Evolutionary conservation across 2,113 vertebrate genomes (phyloP).

Genomic region (Actenoides lindsayi): DNA sequence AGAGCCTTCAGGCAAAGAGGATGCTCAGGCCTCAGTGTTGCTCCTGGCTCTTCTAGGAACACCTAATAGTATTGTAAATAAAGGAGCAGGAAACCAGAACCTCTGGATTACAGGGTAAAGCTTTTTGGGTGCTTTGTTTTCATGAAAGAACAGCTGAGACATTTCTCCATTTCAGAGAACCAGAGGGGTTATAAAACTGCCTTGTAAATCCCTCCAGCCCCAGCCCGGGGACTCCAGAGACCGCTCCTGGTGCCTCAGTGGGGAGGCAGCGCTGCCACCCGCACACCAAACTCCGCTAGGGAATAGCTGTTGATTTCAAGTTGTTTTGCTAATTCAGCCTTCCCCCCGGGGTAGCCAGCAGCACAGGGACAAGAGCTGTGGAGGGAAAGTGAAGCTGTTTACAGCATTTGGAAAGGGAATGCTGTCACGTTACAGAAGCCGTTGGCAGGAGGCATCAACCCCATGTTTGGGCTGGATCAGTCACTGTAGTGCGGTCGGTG

Average conservation of each 20-base stretch:
- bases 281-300: not conserved
- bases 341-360: not conserved
- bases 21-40: not conserved
- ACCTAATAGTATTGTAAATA: not conserved
- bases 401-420: not conserved
- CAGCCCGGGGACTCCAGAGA: not conserved
- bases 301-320: not conserved
- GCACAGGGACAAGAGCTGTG: not conserved
- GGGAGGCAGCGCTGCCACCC: not conserved
- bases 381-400: not conserved
- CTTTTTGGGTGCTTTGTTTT: not conserved
- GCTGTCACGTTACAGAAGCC: not conserved
- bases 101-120: not conserved
- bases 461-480: no score
- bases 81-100: not conserved
- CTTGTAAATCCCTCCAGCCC: not conserved
- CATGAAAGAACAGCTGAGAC: not conserved
- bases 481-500: not conserved
- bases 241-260: not conserved
- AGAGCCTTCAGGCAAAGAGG: not conserved
- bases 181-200: not conserved
- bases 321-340: slow-evolving; percentile 19
- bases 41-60: not conserved
- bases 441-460: not conserved
- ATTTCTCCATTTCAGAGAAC: not conserved